Percentiles rank a stretch among this genome's conserved stretches.
These are phyloP conservation scores for Eidolon helvum DNA, from an alignment of 2,113 vertebrate species.

Conservation along the genomic window DNA sequence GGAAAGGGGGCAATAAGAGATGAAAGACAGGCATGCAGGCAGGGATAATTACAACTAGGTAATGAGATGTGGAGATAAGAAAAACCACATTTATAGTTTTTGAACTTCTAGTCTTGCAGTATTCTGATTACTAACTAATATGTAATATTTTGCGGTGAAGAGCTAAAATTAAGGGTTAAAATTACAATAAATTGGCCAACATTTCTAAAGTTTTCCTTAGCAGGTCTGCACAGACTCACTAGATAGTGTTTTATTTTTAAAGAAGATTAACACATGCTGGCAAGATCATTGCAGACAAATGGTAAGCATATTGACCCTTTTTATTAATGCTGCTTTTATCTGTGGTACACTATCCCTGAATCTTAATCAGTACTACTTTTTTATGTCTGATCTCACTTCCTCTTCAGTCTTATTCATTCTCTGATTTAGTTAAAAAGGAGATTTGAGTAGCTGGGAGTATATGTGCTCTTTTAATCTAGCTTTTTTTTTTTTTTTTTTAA, in stretches of 20 bases:
- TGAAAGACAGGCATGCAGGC: neutral
- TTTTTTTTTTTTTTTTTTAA: neutral
- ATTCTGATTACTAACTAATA: neutral
- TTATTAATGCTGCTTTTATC: neutral
- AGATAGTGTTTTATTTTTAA: conserved; percentile 88
- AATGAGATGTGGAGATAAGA: neutral
- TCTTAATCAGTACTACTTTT: too few species aligned
- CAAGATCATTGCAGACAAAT: conserved; percentile 91
- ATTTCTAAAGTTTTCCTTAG: conserved; percentile 81
- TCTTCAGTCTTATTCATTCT: neutral
- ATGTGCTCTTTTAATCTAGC: neutral
- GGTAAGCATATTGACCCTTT: conserved; percentile 78
- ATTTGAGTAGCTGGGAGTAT: neutral
- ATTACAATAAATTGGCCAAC: neutral
- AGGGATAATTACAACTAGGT: neutral
- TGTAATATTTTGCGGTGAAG: neutral
- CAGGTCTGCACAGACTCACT: conserved; percentile 85
- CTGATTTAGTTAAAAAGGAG: too few species aligned
- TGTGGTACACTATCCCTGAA: too few species aligned
- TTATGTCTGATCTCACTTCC: neutral
- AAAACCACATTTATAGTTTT: neutral
- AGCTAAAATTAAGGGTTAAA: neutral
- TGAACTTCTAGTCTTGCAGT: neutral
- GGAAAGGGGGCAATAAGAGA: too few species aligned
- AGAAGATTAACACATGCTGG: conserved; percentile 90